Evolutionary conservation across 2,888 invertebrate genomes (phyloP).

Genomic region (Nasonovia ribisnigri): DNA sequence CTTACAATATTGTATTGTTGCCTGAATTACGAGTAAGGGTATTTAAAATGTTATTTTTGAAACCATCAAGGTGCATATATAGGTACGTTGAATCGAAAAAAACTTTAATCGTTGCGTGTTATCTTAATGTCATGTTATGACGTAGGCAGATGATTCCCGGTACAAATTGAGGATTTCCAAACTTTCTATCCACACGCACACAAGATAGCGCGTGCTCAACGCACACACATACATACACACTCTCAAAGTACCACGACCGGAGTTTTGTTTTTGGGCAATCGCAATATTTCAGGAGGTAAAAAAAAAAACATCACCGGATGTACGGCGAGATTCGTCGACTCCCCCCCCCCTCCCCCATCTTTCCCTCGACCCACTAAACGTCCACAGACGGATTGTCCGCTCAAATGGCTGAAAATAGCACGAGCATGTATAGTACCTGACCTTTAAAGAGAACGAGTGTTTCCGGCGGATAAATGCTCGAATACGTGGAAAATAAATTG

Average conservation of each 20-base stretch:
- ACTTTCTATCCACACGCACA: not conserved
- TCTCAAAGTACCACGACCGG: not conserved
- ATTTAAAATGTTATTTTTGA: not conserved
- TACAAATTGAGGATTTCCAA: not conserved
- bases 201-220: too few relatives aligned
- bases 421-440: conserved; percentile 4
- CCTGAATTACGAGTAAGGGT: not conserved
- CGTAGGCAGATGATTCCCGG: not conserved
- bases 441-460: conserved; percentile 29
- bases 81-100: not conserved
- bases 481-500: conserved; percentile 36
- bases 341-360: too few relatives aligned
- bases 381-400: conserved; percentile 22
- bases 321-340: not conserved
- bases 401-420: conserved; percentile 4
- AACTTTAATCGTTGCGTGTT: not conserved
- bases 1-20: not conserved
- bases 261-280: not conserved
- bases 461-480: conserved; percentile 53
- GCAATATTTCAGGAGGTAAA: not conserved
- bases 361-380: not conserved
- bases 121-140: not conserved
- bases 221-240: not conserved
- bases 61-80: not conserved
- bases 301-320: conserved; percentile 32